A percentile compares a stretch with the other conserved stretches of the same genome.
Conservation (phyloP, 2,888 invertebrate genomes). For the Chrysotoxum bicinctum region DNA sequence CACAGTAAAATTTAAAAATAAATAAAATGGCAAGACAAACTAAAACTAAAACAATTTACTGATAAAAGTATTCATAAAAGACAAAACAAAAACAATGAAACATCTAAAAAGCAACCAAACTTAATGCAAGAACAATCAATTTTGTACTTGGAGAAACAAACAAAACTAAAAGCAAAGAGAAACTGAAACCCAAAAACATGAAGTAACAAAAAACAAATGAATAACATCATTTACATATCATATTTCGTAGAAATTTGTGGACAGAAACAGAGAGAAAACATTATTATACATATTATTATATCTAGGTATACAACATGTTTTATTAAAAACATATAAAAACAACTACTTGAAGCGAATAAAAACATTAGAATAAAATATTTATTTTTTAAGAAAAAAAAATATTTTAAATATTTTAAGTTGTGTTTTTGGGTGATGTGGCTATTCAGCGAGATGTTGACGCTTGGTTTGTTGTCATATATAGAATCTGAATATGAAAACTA, state of each 20-base stretch:
- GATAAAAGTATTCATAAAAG: slow-evolving; percentile 40
- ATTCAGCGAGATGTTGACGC: slow-evolving; percentile 1
- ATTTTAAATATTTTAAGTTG: slow-evolving; percentile 16
- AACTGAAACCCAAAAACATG: slow-evolving; percentile 53
- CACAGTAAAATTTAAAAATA: slow-evolving; percentile 56
- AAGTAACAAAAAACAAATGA: slow-evolving; percentile 52
- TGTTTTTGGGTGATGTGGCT: slow-evolving; percentile 14
- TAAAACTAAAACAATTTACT: slow-evolving; percentile 34
- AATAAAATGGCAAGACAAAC: slow-evolving; percentile 54
- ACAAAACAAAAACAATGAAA: slow-evolving; percentile 28
- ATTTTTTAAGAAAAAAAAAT: slow-evolving; percentile 23
- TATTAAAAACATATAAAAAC: slow-evolving; percentile 26
- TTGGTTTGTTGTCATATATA: not conserved
- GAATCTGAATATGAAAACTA: too few relatives aligned
- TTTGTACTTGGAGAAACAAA: slow-evolving; percentile 73
- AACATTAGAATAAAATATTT: slow-evolving; percentile 36
- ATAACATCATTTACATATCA: slow-evolving; percentile 79
- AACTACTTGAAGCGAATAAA: slow-evolving; percentile 61
- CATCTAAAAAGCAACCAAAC: slow-evolving; percentile 51
- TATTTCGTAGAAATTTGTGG: slow-evolving; percentile 77
- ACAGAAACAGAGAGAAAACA: slow-evolving; percentile 34
- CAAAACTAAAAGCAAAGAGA: slow-evolving; percentile 23
- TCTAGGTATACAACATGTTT: slow-evolving; percentile 70
- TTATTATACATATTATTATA: slow-evolving; percentile 44
- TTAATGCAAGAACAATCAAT: slow-evolving; percentile 74